Base-by-base conservation (phyloP, 2,888 invertebrate species). In the Lithophane semibrunnea region DNA sequence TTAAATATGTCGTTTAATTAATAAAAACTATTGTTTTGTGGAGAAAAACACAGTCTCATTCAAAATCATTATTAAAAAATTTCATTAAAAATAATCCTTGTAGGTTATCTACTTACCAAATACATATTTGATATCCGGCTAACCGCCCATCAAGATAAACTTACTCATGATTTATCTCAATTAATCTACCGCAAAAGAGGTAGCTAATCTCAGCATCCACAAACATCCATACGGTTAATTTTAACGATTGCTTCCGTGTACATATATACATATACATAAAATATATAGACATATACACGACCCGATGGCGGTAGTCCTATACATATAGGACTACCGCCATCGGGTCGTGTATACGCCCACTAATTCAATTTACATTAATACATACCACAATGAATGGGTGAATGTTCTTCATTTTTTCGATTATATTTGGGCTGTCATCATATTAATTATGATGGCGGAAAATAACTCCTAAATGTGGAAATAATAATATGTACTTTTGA, bases 361-460 rank as follows among this genome's bases (percentile, higher is more conserved):
- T 95, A 94, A 95, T 95, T 95, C 91, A 95, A 95, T 95, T 95
- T 94, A 95, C 94, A 94, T 94, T 91, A 92, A 86, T 85, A 86
- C 80, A 84, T 90, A 83, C 66, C 69, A 91, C 89, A 93, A 90
- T 84, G 78, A 77, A 80, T 8, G 49, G 24, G 80, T 80, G 87
- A 83, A 91, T 90, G 83, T 82, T 58, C 67, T 79, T 70, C 24
- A 61, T 56, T 47, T 60, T 67, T 37, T 44, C 37, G 24, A 74
- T 60, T 47, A 60, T 68, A 58, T 54, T 66, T 49, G 24, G 49
- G 12, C 8, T 56, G 47, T 61, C 47, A 54, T 66, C 52, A 42
- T 81, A 24, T 24, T 78, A 60, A 68, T 49, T 52, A 60, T 37
- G 10, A 42, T 24, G 13, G 0, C 9, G 18, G 29, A 10, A 29